Percentiles rank a stretch among this genome's conserved stretches.
phyloP scores from a whole-genome alignment of 1,140 invertebrate genomes.

The Harpegnathos saltator region DNA sequence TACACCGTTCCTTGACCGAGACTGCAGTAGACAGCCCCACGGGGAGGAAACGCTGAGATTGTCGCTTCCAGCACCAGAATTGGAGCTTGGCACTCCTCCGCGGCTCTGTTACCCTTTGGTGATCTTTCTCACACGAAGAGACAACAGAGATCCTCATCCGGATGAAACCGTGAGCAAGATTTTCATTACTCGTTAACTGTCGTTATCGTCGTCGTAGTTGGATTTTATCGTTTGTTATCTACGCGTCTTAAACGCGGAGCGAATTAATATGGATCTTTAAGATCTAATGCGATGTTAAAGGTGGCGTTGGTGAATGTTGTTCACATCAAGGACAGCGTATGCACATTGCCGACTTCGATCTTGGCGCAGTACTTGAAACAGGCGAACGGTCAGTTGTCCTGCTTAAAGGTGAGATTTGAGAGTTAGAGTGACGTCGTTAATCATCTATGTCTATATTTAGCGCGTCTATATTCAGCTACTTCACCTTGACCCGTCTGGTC shows the following conservation, averaged over 20 bases:
- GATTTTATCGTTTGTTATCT: not conserved
- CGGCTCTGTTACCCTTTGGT: conserved; percentile 91
- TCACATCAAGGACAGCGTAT: conserved; percentile 92
- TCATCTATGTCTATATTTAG: no score
- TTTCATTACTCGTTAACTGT: no score
- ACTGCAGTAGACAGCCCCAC: conserved; percentile 88
- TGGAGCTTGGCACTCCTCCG: conserved; percentile 90
- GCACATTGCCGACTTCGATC: conserved; percentile 91
- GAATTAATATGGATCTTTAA: no score
- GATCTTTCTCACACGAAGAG: conserved; percentile 89
- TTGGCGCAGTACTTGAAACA: conserved; percentile 93
- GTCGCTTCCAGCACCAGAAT: conserved; percentile 87
- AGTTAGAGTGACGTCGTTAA: not conserved
- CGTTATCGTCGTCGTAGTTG: not conserved
- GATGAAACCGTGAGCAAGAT: conserved; percentile 89
- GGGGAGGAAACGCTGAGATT: conserved; percentile 89
- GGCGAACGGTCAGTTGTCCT: conserved; percentile 92
- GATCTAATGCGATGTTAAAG: conserved; percentile 80
- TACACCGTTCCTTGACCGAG: conserved; percentile 75
- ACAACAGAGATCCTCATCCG: conserved; percentile 88
- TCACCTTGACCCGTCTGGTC: no score
- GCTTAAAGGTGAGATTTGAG: conserved; percentile 89
- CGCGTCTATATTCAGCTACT: no score
- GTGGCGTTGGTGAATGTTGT: conserved; percentile 92
- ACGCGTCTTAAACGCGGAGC: not conserved